phyloP scores from a whole-genome alignment of 2,888 invertebrate species.

The Nezara viridula region DNA sequence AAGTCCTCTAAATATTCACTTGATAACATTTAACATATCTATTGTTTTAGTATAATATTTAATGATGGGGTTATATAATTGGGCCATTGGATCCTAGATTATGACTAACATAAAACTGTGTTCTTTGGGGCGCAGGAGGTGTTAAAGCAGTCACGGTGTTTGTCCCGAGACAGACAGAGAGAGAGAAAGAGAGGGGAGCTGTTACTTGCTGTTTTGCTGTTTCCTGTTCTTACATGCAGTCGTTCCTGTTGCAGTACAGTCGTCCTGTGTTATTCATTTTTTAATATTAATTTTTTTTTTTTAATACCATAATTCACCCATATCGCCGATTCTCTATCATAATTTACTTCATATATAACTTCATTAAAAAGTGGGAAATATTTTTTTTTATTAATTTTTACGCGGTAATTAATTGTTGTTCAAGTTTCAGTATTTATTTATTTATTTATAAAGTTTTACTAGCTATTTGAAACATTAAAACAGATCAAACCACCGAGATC shows the following conservation, averaged over 20 bases:
- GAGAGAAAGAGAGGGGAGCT: constrained; percentile 59
- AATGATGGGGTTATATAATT: constrained; percentile 29
- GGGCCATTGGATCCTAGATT: constrained; percentile 53
- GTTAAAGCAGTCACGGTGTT: constrained; percentile 59
- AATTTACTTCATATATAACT: not conserved
- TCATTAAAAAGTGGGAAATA: not conserved
- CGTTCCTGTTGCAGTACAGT: constrained; percentile 58
- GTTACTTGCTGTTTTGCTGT: constrained; percentile 57
- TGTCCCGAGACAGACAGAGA: constrained; percentile 59
- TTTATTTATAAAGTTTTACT: not conserved
- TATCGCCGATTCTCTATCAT: not conserved
- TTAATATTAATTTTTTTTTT: constrained; percentile 52
- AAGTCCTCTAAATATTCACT: not conserved
- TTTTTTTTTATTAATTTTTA: not conserved
- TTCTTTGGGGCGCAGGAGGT: constrained; percentile 60
- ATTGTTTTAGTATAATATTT: constrained; percentile 29
- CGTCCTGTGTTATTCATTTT: constrained; percentile 53
- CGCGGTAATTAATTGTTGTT: constrained; percentile 11
- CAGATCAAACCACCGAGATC: not conserved
- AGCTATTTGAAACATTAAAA: not conserved
- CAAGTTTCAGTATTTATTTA: not conserved
- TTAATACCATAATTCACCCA: constrained; percentile 43
- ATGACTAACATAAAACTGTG: constrained; percentile 58
- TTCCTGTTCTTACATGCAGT: constrained; percentile 59
- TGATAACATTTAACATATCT: not conserved